Evolutionary conservation across 2,113 vertebrate genomes (phyloP), one percentile per base, ranked within the genome.

Genomic region (Chlamydotis undulata): DNA sequence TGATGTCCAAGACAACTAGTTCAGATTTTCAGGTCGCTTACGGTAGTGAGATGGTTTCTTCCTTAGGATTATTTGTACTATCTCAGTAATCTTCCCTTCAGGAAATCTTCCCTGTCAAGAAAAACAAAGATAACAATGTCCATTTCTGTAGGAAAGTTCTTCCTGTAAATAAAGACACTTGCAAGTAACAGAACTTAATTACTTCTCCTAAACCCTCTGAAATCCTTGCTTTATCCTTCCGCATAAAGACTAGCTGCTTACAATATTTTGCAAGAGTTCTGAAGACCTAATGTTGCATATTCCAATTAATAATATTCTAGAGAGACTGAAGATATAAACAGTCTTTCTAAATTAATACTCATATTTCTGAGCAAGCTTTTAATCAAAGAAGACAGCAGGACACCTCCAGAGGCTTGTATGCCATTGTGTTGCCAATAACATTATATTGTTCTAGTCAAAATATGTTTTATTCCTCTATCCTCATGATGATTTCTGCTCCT

Each of bases 281-380:
- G 53, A 92, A 94, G 91, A 65, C 55, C 81, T 90, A 49, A 84
- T 89, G 96, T 93, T 94, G 41, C 89, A 94, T 88, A 85, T 22
- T 82, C 67, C 84, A 95, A 93, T 97, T 96, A 96, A 83, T 89
- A 89, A 87, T 83, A 87, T 94, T 93, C 93, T 91, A 57, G 84
- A 67, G 87, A 91, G 84, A 79, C 84, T 53, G 84, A 50, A 90
- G 82, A 83, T 65, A 93, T 29, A 96, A 95, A 87, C 89, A 91
- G 41, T 61, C 91, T 89, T 91, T 83, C 93, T 91, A 96, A 96
- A 94, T 93, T 95, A 96, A 95, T 76, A 93, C 74, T 87, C 87
- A 65, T 75, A 75, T 83, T 96, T 97, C 87, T 94, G 78, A 41
- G 81, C 84, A 76, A 91, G 93, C 96, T 96, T 97, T 95, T 97